These are phyloP conservation scores for Cheilosia vernalis DNA, from an alignment of 2,888 invertebrate genomes.

Conservation along the genomic window DNA sequence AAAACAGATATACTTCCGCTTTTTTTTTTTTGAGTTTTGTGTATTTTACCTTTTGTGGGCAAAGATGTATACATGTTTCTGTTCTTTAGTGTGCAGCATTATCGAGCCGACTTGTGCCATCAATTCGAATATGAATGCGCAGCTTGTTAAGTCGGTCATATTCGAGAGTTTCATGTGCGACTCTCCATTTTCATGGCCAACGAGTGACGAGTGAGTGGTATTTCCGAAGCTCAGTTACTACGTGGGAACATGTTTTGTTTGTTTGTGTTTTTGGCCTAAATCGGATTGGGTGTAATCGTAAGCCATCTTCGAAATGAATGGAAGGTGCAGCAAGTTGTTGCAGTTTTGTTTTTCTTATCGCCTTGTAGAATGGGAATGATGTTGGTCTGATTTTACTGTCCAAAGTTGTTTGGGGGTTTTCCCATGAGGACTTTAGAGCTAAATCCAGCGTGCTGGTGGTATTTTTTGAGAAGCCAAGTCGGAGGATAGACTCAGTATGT, in stretches of 20 bases:
- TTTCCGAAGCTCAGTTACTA: neutral
- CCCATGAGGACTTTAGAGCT: neutral
- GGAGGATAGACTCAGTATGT: too few species aligned
- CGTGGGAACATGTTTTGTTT: conserved; percentile 13
- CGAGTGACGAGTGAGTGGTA: neutral
- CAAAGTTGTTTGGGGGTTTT: neutral
- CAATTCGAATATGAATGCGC: neutral
- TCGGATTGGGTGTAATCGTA: neutral
- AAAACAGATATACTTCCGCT: conserved; percentile 41
- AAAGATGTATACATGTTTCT: conserved; percentile 17
- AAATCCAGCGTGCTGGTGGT: too few species aligned
- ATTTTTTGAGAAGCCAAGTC: too few species aligned
- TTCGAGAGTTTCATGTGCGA: neutral
- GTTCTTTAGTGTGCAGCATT: conserved; percentile 15
- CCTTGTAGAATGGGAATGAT: neutral
- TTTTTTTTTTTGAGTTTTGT: neutral
- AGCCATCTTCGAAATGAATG: neutral
- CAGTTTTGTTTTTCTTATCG: neutral
- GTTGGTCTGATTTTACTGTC: neutral
- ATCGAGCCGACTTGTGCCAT: neutral
- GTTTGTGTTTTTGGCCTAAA: neutral
- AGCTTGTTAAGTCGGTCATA: neutral
- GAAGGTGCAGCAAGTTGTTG: neutral
- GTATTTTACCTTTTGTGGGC: neutral
- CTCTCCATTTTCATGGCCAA: conserved; percentile 17